These are phyloP conservation scores for Ambastaia sidthimunki DNA, from an alignment of 2,797 vertebrate species.

Conservation along the genomic window DNA sequence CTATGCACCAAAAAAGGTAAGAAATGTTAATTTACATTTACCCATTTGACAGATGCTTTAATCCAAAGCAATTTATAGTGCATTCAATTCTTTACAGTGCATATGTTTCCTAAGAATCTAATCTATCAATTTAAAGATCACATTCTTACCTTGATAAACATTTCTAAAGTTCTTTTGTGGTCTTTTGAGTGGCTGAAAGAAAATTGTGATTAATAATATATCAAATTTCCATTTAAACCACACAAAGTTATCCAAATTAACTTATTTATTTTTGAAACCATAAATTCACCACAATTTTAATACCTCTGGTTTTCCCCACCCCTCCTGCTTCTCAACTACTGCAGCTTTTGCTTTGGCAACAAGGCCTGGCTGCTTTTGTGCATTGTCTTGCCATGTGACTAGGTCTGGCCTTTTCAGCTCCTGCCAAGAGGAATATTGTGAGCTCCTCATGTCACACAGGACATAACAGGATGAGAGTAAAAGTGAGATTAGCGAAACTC, in stretches of 20 bases:
- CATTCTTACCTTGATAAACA: background rate
- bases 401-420: conserved; percentile 75
- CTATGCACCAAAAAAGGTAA: background rate
- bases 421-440: conserved; percentile 58
- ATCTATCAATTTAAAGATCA: background rate
- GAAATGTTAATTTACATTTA: background rate
- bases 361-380: conserved; percentile 70
- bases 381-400: conserved; percentile 71
- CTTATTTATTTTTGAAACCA: accelerated
- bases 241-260: background rate
- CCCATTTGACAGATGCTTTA: background rate
- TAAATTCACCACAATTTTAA: background rate
- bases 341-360: conserved; percentile 76
- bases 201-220: background rate
- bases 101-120: too few relatives aligned
- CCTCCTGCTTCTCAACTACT: conserved; percentile 79
- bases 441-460: background rate
- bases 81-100: too few relatives aligned
- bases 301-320: conserved; percentile 75
- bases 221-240: background rate
- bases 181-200: conserved; percentile 41
- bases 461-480: background rate
- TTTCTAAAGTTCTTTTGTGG: background rate
- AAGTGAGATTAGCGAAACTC: background rate
- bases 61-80: background rate